Percentiles rank a stretch among this genome's conserved stretches.
These are phyloP conservation scores for Apis laboriosa DNA, from an alignment of 1,140 invertebrate species.

Conservation along the genomic window DNA sequence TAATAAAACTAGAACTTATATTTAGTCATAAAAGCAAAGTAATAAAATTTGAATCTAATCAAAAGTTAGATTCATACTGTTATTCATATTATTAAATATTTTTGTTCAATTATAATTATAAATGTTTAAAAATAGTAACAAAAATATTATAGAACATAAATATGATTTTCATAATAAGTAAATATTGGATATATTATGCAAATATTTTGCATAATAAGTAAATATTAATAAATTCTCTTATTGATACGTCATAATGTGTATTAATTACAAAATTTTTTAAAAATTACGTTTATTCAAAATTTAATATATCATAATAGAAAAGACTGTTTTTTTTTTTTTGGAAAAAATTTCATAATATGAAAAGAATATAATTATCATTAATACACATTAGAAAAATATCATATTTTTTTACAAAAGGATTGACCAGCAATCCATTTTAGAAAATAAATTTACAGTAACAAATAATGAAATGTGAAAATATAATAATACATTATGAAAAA, in stretches of 20 bases:
- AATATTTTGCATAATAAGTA: background rate
- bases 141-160: slow-evolving; percentile 3
- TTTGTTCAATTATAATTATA: background rate
- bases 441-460: slow-evolving; percentile 48
- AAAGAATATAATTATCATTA: slow-evolving; percentile 27
- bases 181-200: background rate
- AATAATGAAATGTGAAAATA: slow-evolving; percentile 37
- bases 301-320: slow-evolving; percentile 1
- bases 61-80: background rate
- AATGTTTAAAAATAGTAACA: background rate
- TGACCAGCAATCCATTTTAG: slow-evolving; percentile 54
- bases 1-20: background rate
- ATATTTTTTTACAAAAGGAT: slow-evolving; percentile 36
- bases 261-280: background rate
- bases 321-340: slow-evolving; percentile 10
- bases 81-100: background rate
- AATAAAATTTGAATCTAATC: background rate
- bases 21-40: background rate
- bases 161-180: background rate
- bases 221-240: background rate
- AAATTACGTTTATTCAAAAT: background rate
- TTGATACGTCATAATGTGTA: background rate
- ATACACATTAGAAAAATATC: slow-evolving; percentile 57
- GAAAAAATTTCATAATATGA: slow-evolving; percentile 37
- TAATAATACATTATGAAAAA: slow-evolving; percentile 17